Evolutionary conservation across 2,888 invertebrate species (phyloP).

Genomic region (Campaea margaritaria): DNA sequence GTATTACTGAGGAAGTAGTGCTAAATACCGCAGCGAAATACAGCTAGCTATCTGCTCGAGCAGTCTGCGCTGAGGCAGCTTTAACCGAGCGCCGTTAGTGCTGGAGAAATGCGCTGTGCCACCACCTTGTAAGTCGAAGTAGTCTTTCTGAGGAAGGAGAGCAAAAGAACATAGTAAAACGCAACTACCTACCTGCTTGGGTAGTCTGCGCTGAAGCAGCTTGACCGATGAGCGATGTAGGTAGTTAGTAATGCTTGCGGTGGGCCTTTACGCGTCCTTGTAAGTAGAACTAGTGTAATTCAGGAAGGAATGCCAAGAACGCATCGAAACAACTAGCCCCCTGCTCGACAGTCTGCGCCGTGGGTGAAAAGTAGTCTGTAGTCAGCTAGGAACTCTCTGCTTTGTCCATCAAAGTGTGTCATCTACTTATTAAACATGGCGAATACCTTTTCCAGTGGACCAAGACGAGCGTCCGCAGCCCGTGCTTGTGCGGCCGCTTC

Average conservation of each 20-base stretch:
- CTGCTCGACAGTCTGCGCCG: too few species aligned
- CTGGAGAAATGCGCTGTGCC: constrained; percentile 85
- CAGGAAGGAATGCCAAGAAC: too few species aligned
- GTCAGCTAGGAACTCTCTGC: too few species aligned
- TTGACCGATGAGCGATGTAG: too few species aligned
- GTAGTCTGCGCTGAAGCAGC: not conserved
- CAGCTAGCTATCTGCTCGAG: constrained; percentile 75
- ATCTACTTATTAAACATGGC: not conserved
- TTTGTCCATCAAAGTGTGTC: too few species aligned
- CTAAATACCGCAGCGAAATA: not conserved
- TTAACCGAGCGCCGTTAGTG: constrained; percentile 80
- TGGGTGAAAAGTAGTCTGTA: too few species aligned
- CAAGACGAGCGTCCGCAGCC: constrained; percentile 79
- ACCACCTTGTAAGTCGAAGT: constrained; percentile 65
- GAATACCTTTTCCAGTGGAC: constrained; percentile 64
- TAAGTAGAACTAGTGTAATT: constrained; percentile 2
- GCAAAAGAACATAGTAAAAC: not conserved
- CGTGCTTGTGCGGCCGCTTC: constrained; percentile 83
- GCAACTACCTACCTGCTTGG: too few species aligned
- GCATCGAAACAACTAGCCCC: too few species aligned
- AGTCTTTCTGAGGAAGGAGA: not conserved
- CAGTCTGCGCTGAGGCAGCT: constrained; percentile 73
- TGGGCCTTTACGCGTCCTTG: too few species aligned
- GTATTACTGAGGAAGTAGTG: not conserved
- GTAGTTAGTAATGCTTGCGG: too few species aligned